Evolutionary conservation across 2,888 invertebrate genomes (phyloP).

Genomic region (Phrixothrix hirtus): DNA sequence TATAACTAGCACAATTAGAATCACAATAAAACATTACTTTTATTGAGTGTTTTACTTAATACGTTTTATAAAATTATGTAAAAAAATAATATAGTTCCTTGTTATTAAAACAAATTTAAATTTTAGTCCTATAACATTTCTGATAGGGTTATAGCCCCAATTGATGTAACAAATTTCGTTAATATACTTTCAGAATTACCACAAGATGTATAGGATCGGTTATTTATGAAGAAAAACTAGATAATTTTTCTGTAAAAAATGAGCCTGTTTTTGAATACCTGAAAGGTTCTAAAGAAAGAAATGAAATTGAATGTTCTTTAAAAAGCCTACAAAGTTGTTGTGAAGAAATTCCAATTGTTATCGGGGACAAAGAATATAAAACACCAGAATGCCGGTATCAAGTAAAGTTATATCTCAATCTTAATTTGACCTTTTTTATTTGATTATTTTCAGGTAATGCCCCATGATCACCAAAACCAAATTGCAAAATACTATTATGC

Average conservation of each 20-base stretch:
- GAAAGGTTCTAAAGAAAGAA: conserved; percentile 80
- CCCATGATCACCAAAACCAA: conserved; percentile 85
- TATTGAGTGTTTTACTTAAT: too few relatives aligned
- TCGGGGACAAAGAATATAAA: conserved; percentile 85
- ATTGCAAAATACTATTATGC: conserved; percentile 94
- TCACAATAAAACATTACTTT: too few relatives aligned
- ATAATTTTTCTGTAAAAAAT: conserved; percentile 73
- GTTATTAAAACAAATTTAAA: too few relatives aligned
- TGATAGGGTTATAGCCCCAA: too few relatives aligned
- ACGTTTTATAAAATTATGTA: too few relatives aligned
- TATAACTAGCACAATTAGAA: too few relatives aligned
- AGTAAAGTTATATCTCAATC: conserved; percentile 57
- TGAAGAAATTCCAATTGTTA: conserved; percentile 93
- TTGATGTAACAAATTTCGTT: too few relatives aligned
- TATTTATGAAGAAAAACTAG: conserved; percentile 66
- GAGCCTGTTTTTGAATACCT: conserved; percentile 83
- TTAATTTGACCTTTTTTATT: neutral
- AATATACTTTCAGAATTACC: conserved; percentile 47
- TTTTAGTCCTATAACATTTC: too few relatives aligned
- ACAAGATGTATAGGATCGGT: conserved; percentile 65
- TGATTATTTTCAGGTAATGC: conserved; percentile 63
- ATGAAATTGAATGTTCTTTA: conserved; percentile 71
- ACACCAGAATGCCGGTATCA: conserved; percentile 79
- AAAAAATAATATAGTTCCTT: too few relatives aligned
- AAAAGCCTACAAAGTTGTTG: conserved; percentile 65